Conservation (phyloP, 2,888 invertebrate genomes). For the Brachyopa scutellaris region DNA sequence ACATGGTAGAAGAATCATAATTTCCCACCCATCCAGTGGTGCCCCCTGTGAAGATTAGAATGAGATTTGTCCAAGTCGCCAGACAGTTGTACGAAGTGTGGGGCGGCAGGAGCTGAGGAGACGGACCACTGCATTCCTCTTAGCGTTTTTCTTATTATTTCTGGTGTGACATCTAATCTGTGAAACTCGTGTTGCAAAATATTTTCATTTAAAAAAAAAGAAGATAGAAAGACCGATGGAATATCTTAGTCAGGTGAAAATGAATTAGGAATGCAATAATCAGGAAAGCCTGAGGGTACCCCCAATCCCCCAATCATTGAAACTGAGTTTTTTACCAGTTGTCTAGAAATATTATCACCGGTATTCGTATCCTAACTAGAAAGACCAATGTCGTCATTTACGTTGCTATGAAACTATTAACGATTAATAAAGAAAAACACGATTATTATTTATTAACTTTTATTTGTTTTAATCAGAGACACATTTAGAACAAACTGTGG, state of each 20-base stretch:
- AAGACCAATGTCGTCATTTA: too few species aligned
- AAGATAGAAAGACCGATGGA: conserved; percentile 14
- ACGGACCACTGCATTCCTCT: conserved; percentile 61
- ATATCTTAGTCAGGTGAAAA: conserved; percentile 37
- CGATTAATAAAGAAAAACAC: too few species aligned
- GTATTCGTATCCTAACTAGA: too few species aligned
- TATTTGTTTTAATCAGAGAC: too few species aligned
- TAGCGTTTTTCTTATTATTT: conserved; percentile 41
- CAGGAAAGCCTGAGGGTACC: not conserved
- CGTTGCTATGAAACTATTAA: too few species aligned
- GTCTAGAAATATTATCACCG: too few species aligned
- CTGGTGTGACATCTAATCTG: conserved; percentile 71
- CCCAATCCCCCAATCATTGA: too few species aligned
- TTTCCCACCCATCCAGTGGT: conserved; percentile 35
- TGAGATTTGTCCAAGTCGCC: conserved; percentile 65
- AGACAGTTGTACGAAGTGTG: conserved; percentile 49
- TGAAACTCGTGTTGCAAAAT: conserved; percentile 61
- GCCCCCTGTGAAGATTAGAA: conserved; percentile 68
- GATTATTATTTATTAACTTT: too few species aligned
- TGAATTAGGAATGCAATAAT: conserved; percentile 18
- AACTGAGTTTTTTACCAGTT: too few species aligned
- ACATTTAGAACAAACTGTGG: too few species aligned
- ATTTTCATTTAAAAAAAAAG: conserved; percentile 16
- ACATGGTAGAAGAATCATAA: conserved; percentile 69
- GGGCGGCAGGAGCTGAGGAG: not conserved